phyloP scores from a whole-genome alignment of 2,888 invertebrate species.

The Xanthia togata region DNA sequence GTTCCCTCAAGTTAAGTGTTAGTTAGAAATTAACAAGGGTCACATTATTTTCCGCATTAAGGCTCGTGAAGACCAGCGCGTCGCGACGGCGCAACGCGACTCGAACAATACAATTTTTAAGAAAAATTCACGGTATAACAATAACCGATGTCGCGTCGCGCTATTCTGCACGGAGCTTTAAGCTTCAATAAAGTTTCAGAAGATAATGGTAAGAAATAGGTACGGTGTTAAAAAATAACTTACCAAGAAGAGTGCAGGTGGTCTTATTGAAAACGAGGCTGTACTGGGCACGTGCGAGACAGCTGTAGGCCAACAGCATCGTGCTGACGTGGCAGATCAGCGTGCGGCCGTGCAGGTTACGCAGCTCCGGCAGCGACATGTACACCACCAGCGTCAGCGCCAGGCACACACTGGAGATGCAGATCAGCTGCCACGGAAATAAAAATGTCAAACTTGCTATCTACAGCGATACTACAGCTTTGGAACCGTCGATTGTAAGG shows the following conservation, averaged over 20 bases:
- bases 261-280: constrained; percentile 77
- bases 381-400: constrained; percentile 92
- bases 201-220: neutral
- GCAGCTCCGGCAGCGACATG: constrained; percentile 91
- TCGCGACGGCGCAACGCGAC: too few species aligned
- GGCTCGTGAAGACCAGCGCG: too few species aligned
- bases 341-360: constrained; percentile 94
- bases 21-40: neutral
- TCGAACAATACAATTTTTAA: too few species aligned
- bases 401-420: constrained; percentile 92
- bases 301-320: constrained; percentile 92
- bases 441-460: constrained; percentile 5
- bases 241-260: constrained; percentile 90
- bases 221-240: constrained; percentile 58
- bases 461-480: neutral
- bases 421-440: constrained; percentile 79
- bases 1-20: neutral
- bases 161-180: too few species aligned
- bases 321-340: constrained; percentile 93
- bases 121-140: too few species aligned
- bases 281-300: constrained; percentile 91
- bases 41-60: neutral
- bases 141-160: too few species aligned
- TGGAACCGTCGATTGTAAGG: neutral
- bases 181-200: neutral